These are phyloP conservation scores for Phytoseiulus persimilis DNA, from an alignment of 2,888 invertebrate genomes.

Conservation along the genomic window DNA sequence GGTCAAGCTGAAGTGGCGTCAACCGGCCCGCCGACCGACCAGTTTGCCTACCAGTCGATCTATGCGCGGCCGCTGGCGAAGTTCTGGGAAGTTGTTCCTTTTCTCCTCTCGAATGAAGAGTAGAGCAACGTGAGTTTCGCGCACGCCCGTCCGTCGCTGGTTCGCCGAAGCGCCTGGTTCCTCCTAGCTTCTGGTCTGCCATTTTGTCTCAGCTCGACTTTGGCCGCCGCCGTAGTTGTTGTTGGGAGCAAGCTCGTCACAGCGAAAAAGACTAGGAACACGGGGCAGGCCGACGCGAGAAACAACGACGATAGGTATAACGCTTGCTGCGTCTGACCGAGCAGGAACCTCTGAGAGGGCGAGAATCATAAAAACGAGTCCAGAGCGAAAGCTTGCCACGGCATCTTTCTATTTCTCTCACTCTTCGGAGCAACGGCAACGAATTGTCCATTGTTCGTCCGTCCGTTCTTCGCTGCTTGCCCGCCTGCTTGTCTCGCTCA, in stretches of 20 bases:
- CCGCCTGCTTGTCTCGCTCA: not conserved
- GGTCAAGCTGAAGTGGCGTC: not conserved
- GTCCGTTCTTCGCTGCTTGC: not conserved
- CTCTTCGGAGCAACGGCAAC: not conserved
- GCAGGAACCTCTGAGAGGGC: not conserved
- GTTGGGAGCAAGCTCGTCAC: not conserved
- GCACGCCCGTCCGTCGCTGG: not conserved
- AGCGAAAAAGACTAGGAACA: not conserved
- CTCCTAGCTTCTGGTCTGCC: not conserved
- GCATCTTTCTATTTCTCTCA: not conserved
- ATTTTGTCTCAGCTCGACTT: not conserved
- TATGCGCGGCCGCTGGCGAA: not conserved
- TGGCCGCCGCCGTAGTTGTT: not conserved
- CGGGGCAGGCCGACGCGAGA: not conserved
- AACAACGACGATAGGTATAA: not conserved
- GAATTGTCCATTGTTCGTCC: not conserved
- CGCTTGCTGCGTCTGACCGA: not conserved
- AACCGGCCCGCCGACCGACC: not conserved
- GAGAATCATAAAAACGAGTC: not conserved
- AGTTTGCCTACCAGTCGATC: not conserved
- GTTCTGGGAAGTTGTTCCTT: not conserved
- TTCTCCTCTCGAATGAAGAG: not conserved
- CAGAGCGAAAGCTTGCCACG: not conserved
- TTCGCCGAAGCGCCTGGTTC: not conserved
- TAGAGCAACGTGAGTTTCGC: not conserved